Base-by-base conservation (phyloP, 2,888 invertebrate species). In the Drosophila nr. perissopoda region DNA sequence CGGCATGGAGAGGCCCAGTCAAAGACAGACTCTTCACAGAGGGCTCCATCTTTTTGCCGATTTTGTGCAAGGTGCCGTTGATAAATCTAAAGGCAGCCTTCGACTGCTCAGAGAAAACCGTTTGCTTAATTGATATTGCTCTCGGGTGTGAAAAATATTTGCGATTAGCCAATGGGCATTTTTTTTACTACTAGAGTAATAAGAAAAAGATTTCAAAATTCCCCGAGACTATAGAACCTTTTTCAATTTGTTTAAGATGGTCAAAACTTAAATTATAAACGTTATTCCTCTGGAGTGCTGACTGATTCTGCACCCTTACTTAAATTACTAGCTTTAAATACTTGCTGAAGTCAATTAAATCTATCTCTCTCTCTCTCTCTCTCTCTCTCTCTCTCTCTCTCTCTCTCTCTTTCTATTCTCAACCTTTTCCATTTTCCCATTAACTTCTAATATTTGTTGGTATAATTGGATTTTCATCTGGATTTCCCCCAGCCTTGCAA, bases 71-170 rank as follows among this genome's bases (percentile, higher is more conserved):
- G 81, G 79, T 85, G 71, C 61, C 69, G 75, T 72, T 85, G 81
- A 86, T 75, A 81, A 66, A 56, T 63, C 56, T 29, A 74, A 77
- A 60, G 73, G 65, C 70, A 66, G 69, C 62, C 58, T 21, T 36
- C 38, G 62, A 56, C 67, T 68, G 18, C 21, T 49, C 67, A 51
- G 71, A 49, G 70, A 53, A 69, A 3, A 70, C 68, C 67, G 68
- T 78, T 88, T 63, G 63, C 83, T 86, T 83, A 89, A 84, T 89
- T 79, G 76, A 87, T 83, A 89, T 81, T 76, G 48, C 68, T 63
- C 51, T 48, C 48, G 57, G 52, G n/a, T 46, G 72, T 58, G 63
- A 69, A 81, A 87, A 76, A 72, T 60, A 77, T 67, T 74, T 27
- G 33, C 33, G 31, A 36, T 31, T 21, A 13, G 42, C 42, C 42